These are phyloP conservation scores for Falcaria lacertinaria DNA, from an alignment of 2,888 invertebrate species.

Conservation along the genomic window DNA sequence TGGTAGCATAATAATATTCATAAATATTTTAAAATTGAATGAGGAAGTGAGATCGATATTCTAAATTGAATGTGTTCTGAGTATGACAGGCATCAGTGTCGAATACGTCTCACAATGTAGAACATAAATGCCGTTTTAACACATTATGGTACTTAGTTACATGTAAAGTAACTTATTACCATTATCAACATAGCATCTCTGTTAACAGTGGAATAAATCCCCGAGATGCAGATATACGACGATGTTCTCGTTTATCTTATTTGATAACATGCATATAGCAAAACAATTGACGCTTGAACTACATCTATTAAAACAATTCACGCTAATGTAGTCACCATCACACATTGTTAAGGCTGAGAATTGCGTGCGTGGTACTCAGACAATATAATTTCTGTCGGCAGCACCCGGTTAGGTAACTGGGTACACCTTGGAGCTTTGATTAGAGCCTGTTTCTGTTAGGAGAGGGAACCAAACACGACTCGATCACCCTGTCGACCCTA, in stretches of 20 bases:
- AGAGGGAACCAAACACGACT: slow-evolving; percentile 29
- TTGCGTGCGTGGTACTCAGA: slow-evolving; percentile 5
- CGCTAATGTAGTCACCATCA: slow-evolving; percentile 11
- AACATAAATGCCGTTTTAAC: too few relatives aligned
- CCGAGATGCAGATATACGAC: slow-evolving; percentile 16
- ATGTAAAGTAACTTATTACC: background rate
- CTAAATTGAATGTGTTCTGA: too few relatives aligned
- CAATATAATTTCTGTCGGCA: slow-evolving; percentile 10
- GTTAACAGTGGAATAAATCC: slow-evolving; percentile 20
- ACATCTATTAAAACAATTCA: slow-evolving; percentile 14
- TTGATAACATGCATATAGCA: slow-evolving; percentile 28
- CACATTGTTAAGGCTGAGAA: slow-evolving; percentile 15
- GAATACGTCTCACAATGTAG: too few relatives aligned
- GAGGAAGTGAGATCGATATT: slow-evolving; percentile 5
- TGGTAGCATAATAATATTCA: slow-evolving; percentile 9
- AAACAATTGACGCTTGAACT: slow-evolving; percentile 25
- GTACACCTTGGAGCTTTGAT: slow-evolving; percentile 54
- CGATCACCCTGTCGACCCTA: slow-evolving; percentile 32
- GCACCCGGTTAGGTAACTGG: slow-evolving; percentile 19
- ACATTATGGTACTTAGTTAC: too few relatives aligned
- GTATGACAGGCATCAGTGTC: too few relatives aligned
- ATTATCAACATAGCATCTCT: background rate
- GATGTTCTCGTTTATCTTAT: slow-evolving; percentile 19
- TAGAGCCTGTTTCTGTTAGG: slow-evolving; percentile 39
- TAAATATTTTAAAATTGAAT: slow-evolving; percentile 17